Base-by-base conservation (phyloP, 1,140 invertebrate genomes). In the Drosophila pseudoobscura region DNA sequence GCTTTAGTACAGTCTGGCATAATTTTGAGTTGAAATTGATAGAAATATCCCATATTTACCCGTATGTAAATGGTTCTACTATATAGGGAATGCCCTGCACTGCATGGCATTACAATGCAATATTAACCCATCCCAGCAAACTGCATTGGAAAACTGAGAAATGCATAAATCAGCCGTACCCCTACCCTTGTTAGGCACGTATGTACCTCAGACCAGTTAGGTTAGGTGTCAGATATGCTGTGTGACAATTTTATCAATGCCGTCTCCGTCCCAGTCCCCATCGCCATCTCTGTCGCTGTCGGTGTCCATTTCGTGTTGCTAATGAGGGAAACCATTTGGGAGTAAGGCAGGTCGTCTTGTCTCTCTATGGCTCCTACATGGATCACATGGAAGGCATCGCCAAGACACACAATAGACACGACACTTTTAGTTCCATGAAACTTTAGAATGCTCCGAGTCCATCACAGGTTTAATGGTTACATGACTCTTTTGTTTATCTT, bases 221-320 rank as follows among this genome's bases (percentile, higher is more conserved):
- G 31, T 50, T 22, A 52, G 60, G 56, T 78, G 80, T 84, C 75
- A 55, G 39, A 59, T 60, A 63, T 56, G 31, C 45, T 44, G 51
- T 83, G 57, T 74, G 82, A 82, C 64, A 39, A 66, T 70, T 73
- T 79, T 89, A 78, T 88, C 59, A 78, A 88, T 89, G 22, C 35
- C 58, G 63, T 50, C 49, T 7, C 43, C 35, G 60, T 50, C 47
- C 13, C 43, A 26, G 35, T 39, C 13, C 11, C 11, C 11, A 39
- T 39, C 11, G 13, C 35, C 11, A 11, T 45, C 41, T 46, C 17
- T 51, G 46, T 57, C 26, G 39, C 20, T 39, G 35, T 39, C 45
- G 50, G 26, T 41, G 26, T 24, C 62, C 75, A 69, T 73, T 76
- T 57, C 35, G 44, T 64, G 29, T 71, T 58, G 51, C 53, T 63